phyloP scores from a whole-genome alignment of 1,140 invertebrate species.

The Temnothorax nylanderi region DNA sequence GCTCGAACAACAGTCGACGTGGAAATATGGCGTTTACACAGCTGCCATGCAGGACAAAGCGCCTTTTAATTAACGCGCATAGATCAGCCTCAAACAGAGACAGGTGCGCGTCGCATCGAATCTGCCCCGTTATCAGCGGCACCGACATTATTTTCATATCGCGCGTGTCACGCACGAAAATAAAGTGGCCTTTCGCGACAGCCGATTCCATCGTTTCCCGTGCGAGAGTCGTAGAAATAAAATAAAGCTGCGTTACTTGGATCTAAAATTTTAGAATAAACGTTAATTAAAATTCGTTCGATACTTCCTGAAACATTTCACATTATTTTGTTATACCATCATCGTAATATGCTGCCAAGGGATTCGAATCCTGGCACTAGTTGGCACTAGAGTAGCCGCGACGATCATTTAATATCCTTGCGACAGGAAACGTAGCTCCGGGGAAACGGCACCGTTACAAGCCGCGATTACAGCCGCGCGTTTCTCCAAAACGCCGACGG shows the following conservation, averaged over 20 bases:
- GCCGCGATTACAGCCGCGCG: too few species aligned
- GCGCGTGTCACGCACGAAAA: slow-evolving; percentile 12
- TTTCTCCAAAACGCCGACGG: background rate
- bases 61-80: slow-evolving; percentile 56
- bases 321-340: background rate
- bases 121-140: slow-evolving; percentile 1
- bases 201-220: background rate
- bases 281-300: background rate
- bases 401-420: slow-evolving; percentile 2
- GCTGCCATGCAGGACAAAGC: slow-evolving; percentile 48
- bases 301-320: background rate
- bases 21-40: slow-evolving; percentile 52
- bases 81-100: slow-evolving; percentile 46
- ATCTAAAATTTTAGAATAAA: background rate
- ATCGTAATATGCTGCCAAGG: background rate
- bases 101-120: slow-evolving; percentile 30
- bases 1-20: slow-evolving; percentile 10
- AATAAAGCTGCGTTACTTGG: background rate
- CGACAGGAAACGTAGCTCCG: background rate
- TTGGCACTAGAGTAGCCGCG: background rate
- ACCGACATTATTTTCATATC: slow-evolving; percentile 42
- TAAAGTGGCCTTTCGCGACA: background rate
- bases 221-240: background rate
- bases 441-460: too few species aligned
- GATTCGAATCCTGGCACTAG: background rate